Percentiles rank a stretch among this genome's conserved stretches.
These are phyloP conservation scores for Salvator merianae DNA, from an alignment of 2,113 vertebrate genomes.

Conservation along the genomic window DNA sequence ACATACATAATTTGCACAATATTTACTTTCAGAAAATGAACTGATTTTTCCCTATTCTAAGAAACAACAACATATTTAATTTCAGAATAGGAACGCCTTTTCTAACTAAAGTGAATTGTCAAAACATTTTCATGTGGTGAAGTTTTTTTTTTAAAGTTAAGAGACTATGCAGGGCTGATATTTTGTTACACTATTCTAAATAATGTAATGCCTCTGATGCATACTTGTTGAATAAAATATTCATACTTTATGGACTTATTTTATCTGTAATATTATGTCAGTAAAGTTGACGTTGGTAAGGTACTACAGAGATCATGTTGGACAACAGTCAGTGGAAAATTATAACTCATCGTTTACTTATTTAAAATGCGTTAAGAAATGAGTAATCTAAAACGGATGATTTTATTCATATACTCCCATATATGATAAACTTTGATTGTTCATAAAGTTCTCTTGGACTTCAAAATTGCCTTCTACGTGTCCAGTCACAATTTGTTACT, in stretches of 20 bases:
- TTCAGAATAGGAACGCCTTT: not conserved
- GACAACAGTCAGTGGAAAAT: not conserved
- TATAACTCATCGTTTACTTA: not conserved
- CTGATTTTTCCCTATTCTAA: not conserved
- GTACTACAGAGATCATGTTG: not conserved
- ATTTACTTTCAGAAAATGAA: not conserved
- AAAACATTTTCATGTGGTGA: slow-evolving; percentile 12
- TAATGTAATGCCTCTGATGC: not conserved
- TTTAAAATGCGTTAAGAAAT: not conserved
- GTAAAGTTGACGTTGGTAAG: not conserved
- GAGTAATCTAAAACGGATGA: not conserved
- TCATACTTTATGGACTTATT: not conserved
- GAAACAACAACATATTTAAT: no score
- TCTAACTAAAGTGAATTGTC: not conserved
- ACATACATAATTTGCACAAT: not conserved
- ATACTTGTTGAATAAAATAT: slow-evolving; percentile 40
- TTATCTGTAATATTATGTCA: not conserved
- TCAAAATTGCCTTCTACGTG: not conserved
- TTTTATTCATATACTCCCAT: not conserved
- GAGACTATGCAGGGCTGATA: not conserved
- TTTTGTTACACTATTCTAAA: slow-evolving; percentile 47
- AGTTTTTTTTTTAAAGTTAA: slow-evolving; percentile 14
- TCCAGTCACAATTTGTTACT: not conserved
- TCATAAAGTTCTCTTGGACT: not conserved
- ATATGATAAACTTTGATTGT: not conserved